Evolutionary conservation across 2,888 invertebrate genomes (phyloP).

Genomic region (Horisme vitalbata): DNA sequence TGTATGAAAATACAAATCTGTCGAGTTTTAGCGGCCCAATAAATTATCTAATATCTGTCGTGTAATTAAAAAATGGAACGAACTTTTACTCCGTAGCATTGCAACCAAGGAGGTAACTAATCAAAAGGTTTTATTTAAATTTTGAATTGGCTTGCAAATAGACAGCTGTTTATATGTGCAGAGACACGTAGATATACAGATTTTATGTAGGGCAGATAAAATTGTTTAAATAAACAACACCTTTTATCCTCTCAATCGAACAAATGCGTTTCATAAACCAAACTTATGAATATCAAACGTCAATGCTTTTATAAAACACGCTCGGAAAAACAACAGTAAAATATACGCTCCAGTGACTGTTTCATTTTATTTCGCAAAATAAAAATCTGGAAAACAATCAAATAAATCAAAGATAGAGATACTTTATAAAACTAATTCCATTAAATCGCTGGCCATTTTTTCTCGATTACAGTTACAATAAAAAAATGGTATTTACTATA

Average conservation of each 20-base stretch:
- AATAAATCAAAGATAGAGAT: slow-evolving; percentile 13
- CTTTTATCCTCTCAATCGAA: not conserved
- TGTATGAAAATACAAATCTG: no score
- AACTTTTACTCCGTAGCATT: no score
- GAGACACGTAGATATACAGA: no score
- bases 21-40: no score
- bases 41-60: no score
- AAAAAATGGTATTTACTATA: not conserved
- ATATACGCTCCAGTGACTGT: not conserved
- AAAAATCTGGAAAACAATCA: slow-evolving; percentile 14
- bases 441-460: slow-evolving; percentile 5
- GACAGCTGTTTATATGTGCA: no score
- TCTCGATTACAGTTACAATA: slow-evolving; percentile 1
- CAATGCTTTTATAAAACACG: slow-evolving; percentile 1
- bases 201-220: no score
- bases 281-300: not conserved
- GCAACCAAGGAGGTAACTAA: no score
- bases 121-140: no score
- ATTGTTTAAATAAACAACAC: no score
- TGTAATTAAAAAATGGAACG: no score
- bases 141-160: no score
- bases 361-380: slow-evolving; percentile 10
- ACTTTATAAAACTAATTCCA: slow-evolving; percentile 10
- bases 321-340: slow-evolving; percentile 5
- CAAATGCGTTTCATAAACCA: not conserved